Percentiles rank a stretch among this genome's conserved stretches.
Conservation (phyloP, 2,888 invertebrate genomes). For the Aphidoletes aphidimyza region DNA sequence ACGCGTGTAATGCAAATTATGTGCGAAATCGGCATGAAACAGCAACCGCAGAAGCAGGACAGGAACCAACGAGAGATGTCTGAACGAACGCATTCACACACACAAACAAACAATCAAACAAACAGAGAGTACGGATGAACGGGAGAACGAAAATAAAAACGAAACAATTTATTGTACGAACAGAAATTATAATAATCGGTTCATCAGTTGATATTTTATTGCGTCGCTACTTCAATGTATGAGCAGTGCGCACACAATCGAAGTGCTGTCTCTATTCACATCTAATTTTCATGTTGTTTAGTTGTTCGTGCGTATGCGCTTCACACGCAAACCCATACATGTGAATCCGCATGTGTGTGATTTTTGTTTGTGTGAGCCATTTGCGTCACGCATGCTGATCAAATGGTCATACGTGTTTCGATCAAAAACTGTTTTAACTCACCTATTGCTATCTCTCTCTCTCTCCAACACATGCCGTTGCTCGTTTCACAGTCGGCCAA, state of each 20-base stretch:
- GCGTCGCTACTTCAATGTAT: background rate
- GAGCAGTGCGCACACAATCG: too few species aligned
- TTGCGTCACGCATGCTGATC: conserved; percentile 40
- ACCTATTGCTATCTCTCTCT: background rate
- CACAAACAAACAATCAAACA: too few species aligned
- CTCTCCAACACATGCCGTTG: background rate
- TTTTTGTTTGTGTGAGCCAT: background rate
- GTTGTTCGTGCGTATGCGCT: conserved; percentile 6
- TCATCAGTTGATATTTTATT: conserved; percentile 45
- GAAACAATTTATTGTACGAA: background rate
- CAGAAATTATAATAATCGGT: conserved; percentile 3
- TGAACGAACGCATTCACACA: background rate
- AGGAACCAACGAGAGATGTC: background rate
- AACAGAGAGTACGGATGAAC: too few species aligned
- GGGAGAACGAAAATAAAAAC: too few species aligned
- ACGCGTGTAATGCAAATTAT: conserved; percentile 1
- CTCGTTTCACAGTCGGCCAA: background rate
- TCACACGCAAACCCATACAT: background rate
- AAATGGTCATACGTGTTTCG: conserved; percentile 33
- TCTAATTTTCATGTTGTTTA: background rate
- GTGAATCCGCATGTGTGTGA: background rate
- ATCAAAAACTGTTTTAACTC: background rate
- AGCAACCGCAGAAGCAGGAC: too few species aligned
- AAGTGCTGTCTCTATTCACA: too few species aligned
- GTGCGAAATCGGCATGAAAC: background rate